Conservation (phyloP, 2,113 vertebrate species). For the Psilopsiagon aurifrons region DNA sequence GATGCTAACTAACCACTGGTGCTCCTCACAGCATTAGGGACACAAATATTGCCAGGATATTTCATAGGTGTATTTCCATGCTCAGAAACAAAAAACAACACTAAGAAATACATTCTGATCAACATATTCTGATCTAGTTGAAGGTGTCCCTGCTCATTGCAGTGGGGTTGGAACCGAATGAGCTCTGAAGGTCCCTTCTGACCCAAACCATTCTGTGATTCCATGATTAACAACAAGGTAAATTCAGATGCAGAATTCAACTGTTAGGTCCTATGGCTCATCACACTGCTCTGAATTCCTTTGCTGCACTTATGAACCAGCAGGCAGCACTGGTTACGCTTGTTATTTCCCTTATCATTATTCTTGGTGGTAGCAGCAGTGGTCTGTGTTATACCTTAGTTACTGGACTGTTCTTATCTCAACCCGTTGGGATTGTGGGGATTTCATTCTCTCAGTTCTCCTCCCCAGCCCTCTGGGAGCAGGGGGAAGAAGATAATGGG, state of each 20-base stretch:
- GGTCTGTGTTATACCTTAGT: background rate
- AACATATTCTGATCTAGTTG: background rate
- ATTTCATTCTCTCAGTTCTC: background rate
- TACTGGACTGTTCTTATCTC: background rate
- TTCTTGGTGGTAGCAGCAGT: background rate
- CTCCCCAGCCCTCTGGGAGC: background rate
- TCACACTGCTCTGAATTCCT: background rate
- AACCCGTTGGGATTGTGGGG: background rate
- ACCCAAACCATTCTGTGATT: background rate
- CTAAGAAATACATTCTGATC: background rate
- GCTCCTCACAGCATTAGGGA: background rate
- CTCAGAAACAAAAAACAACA: conserved; percentile 38
- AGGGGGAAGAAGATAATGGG: too few relatives aligned
- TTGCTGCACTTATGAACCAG: background rate
- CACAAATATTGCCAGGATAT: background rate
- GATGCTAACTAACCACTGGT: background rate
- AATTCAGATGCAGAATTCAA: background rate
- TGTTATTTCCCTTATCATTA: background rate
- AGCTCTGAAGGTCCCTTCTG: background rate
- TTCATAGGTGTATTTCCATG: background rate
- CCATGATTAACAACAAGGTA: background rate
- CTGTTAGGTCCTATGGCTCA: background rate
- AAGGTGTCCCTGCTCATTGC: background rate
- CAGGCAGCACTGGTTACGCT: background rate
- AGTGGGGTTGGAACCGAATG: background rate